These are phyloP conservation scores for Sisyra nigra DNA, from an alignment of 2,888 invertebrate species.

Conservation along the genomic window DNA sequence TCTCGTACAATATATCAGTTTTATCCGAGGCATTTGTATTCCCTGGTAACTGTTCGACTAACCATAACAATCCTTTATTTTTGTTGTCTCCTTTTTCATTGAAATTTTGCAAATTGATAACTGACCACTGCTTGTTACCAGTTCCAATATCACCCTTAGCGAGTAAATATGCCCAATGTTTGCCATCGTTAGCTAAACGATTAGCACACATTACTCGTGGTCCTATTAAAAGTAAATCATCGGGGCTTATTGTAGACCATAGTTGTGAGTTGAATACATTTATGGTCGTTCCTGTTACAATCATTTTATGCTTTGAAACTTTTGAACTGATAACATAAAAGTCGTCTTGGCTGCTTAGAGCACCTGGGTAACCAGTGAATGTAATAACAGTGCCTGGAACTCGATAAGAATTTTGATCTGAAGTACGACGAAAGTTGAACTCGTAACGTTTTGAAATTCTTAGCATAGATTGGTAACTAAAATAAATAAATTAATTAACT, in stretches of 20 bases:
- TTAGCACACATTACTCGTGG: conserved; percentile 71
- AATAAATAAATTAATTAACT: conserved; percentile 13
- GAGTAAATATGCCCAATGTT: conserved; percentile 57
- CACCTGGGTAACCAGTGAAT: conserved; percentile 75
- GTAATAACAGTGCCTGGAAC: conserved; percentile 52
- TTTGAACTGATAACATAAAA: conserved; percentile 44
- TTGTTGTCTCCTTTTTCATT: conserved; percentile 9
- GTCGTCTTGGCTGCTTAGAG: conserved; percentile 68
- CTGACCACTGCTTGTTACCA: conserved; percentile 77
- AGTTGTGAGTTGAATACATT: conserved; percentile 54
- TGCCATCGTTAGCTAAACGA: conserved; percentile 53
- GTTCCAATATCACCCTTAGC: conserved; percentile 60
- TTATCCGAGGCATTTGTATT: conserved; percentile 48
- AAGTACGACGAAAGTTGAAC: conserved; percentile 50
- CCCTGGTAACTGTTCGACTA: conserved; percentile 65
- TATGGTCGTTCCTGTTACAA: conserved; percentile 62
- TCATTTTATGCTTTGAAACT: conserved; percentile 31
- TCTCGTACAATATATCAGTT: conserved; percentile 41
- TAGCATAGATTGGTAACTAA: conserved; percentile 64
- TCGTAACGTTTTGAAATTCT: conserved; percentile 73
- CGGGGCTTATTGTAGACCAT: conserved; percentile 40
- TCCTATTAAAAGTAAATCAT: conserved; percentile 30
- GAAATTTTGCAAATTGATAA: conserved; percentile 35
- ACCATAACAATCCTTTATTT: conserved; percentile 36
- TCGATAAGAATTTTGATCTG: conserved; percentile 28